Evolutionary conservation across 2,888 invertebrate genomes (phyloP).

Genomic region (Heliconius hortense): DNA sequence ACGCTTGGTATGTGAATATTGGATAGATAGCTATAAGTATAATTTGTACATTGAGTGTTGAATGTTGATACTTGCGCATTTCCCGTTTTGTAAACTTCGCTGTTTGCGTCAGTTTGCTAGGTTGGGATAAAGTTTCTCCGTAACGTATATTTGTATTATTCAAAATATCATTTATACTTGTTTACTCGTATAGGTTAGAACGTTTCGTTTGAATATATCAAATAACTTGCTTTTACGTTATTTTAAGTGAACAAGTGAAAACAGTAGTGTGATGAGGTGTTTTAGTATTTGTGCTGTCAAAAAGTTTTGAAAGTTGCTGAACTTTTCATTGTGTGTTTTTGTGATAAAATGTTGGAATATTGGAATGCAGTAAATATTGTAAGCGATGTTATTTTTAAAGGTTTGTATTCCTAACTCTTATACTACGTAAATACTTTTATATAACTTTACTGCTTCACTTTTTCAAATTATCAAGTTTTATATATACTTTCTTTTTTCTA

Average conservation of each 20-base stretch:
- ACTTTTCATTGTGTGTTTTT: slow-evolving; percentile 54
- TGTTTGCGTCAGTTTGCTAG: slow-evolving; percentile 39
- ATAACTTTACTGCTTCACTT: not conserved
- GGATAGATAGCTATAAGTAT: slow-evolving; percentile 12
- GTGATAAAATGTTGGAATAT: slow-evolving; percentile 44
- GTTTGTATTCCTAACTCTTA: slow-evolving; percentile 42
- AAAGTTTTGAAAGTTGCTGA: slow-evolving; percentile 63
- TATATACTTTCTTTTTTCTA: too few relatives aligned
- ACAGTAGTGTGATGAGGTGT: slow-evolving; percentile 49
- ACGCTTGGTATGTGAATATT: slow-evolving; percentile 23
- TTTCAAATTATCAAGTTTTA: not conserved
- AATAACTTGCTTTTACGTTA: slow-evolving; percentile 27
- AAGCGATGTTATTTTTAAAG: slow-evolving; percentile 40
- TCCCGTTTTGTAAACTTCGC: slow-evolving; percentile 41
- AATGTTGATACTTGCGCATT: slow-evolving; percentile 33
- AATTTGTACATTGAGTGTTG: slow-evolving; percentile 18
- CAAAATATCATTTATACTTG: slow-evolving; percentile 4
- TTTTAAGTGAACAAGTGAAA: slow-evolving; percentile 26
- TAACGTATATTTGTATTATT: slow-evolving; percentile 11
- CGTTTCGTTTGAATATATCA: slow-evolving; percentile 8
- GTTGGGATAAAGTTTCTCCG: slow-evolving; percentile 25
- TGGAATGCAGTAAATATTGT: slow-evolving; percentile 37
- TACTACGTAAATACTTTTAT: not conserved
- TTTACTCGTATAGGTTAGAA: not conserved
- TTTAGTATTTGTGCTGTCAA: slow-evolving; percentile 56